Base-by-base conservation (phyloP, 1,140 invertebrate genomes). In the Polypedilum vanderplanki region DNA sequence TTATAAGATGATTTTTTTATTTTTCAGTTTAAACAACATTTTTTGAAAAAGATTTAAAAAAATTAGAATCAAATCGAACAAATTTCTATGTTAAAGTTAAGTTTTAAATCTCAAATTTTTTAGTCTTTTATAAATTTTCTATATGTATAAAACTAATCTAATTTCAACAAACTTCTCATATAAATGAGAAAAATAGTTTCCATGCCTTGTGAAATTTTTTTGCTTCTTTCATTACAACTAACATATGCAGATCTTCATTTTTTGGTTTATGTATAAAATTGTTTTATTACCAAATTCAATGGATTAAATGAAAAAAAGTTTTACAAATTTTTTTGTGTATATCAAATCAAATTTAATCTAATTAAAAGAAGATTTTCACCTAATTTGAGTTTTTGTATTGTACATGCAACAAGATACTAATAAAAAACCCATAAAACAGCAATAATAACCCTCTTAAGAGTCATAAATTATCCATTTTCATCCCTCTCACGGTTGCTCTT, bases 401-500 rank as follows among this genome's bases (percentile, higher is more conserved):
- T n/a, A 57, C n/a, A 57, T n/a, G 46, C 46, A 57, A 57, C 46
- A 57, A 33, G 46, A 12, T n/a, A n/a, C 46, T n/a, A 57, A n/a
- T 57, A 57, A 33, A 33, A 57, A n/a, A 57, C 12, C 46, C 12
- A 57, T 57, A 57, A 57, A 15, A 57, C 12, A 57, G 46, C n/a
- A 57, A 57, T 57, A 57, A 57, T 57, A 57, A 57, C 46, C 46
- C 46, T 57, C 46, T 57, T 57, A 57, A 57, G 46, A 57, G 46
- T 57, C 46, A 57, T 57, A 57, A 57, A 57, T 57, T 57, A 57
- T 57, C 46, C 46, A 57, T 57, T 57, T 57, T 57, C 46, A 57
- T 57, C 46, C 46, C 46, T 57, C 46, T 57, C 24, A 33, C 46
- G 46, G 1, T 57, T 3, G 41, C 46, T 57, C 46, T 46, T 4